Base-by-base conservation (phyloP, 2,797 vertebrate genomes). In the Coregonus sp. region DNA sequence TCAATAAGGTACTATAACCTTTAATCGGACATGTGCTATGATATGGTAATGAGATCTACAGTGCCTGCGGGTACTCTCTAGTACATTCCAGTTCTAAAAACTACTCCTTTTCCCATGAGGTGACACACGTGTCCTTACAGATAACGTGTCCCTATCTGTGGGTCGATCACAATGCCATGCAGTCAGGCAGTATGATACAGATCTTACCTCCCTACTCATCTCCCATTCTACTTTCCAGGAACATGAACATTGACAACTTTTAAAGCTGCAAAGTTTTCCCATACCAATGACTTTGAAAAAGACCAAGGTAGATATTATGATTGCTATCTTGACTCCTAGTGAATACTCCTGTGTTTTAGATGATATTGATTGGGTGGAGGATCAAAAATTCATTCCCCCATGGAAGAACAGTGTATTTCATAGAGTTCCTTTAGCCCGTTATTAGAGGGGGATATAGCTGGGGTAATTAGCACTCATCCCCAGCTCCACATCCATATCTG, bases 271-370 rank as follows among this genome's bases (percentile, higher is more conserved):
- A 84, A 77, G 85, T 84, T 81, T 82, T 75, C 67, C 71, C 40
- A 70, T 69, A 15, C 75, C 78, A 75, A 82, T 81, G 86, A 88
- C 85, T 87, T 89, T 89, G 78, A 86, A 82, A 87, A 86, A 20
- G 80, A 88, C 80, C 70, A 82, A 87, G 70, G 33, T 73, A 73
- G 65, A 82, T 78, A 5, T 72, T 75, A 77, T 80, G 75, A 76
- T 73, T 18, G 78, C 82, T 85, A 76, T 83, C 86, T 84, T 33
- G 50, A 72, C 80, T 84, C 20, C 1, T 70, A 69, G 82, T 80
- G 76, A 89, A 82, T 82, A 82, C 88, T 84, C 71, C 73, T 79
- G 59, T 81, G 82, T 88, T 89, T 80, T 71, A 87, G 81, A 86
- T 89, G 59, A 61, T 88, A 81, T 81, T 67, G 76, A 86, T 77